Percentiles rank a stretch among this genome's conserved stretches.
Evolutionary conservation across 1,140 invertebrate genomes (phyloP).

Genomic region (Conus ventricosus): DNA sequence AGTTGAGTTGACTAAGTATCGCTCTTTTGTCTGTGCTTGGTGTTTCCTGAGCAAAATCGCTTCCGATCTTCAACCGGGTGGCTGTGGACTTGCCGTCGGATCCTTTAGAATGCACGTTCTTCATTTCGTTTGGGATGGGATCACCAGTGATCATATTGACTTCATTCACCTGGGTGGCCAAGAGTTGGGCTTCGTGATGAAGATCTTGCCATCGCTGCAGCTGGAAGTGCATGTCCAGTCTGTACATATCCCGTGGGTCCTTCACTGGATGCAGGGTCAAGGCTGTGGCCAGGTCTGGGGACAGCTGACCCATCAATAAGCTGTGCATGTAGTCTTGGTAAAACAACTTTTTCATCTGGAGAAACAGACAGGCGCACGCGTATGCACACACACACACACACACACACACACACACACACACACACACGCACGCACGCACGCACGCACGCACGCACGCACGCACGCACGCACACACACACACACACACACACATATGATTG

Average conservation of each 20-base stretch:
- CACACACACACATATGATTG: no score
- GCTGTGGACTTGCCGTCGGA: not conserved
- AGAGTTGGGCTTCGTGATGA: not conserved
- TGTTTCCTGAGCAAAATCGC: not conserved
- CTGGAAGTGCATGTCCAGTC: constrained; percentile 81
- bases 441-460: not conserved
- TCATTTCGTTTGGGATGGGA: not conserved
- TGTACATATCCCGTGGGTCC: constrained; percentile 88
- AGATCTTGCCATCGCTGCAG: constrained; percentile 51
- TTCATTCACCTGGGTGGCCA: not conserved
- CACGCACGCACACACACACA: not conserved
- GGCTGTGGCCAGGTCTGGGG: constrained; percentile 92
- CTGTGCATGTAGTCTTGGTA: constrained; percentile 92
- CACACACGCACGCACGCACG: not conserved
- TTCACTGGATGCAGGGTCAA: constrained; percentile 98
- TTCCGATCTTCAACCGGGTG: not conserved
- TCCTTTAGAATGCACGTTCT: not conserved
- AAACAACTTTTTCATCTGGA: constrained; percentile 95
- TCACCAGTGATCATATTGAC: not conserved
- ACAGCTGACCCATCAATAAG: constrained; percentile 89
- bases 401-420: not conserved
- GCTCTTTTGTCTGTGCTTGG: not conserved
- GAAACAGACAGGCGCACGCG: not conserved
- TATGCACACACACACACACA: not conserved
- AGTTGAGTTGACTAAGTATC: no score